Conservation (phyloP, 2,113 vertebrate genomes). For the Chloroceryle aenea region DNA sequence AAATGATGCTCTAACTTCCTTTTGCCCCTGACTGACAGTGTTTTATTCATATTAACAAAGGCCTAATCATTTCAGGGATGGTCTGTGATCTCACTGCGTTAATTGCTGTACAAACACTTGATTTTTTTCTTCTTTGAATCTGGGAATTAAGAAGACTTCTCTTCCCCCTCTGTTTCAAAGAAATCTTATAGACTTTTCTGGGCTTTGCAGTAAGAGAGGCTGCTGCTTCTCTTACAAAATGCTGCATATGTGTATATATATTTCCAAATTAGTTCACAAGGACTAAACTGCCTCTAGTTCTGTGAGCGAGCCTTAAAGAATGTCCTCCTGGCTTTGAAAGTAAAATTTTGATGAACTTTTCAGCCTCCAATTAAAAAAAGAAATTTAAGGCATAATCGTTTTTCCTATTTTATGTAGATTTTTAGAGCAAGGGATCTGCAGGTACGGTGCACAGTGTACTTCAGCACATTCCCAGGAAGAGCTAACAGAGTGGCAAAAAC, state of each 20-base stretch:
- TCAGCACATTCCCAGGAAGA: constrained; percentile 98
- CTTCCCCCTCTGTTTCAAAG: neutral
- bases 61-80: neutral
- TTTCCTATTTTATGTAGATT: constrained; percentile 82
- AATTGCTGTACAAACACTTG: neutral
- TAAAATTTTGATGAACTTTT: neutral
- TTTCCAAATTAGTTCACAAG: neutral
- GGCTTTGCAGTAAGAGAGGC: neutral
- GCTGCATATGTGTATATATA: neutral
- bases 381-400: constrained; percentile 33
- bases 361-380: too few species aligned
- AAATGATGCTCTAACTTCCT: neutral
- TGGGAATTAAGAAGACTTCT: neutral
- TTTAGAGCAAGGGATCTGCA: constrained; percentile 96
- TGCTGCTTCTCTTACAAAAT: neutral
- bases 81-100: neutral
- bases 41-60: neutral
- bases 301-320: neutral
- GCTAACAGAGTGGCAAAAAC: constrained; percentile 96
- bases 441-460: constrained; percentile 97
- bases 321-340: neutral
- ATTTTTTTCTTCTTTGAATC: neutral
- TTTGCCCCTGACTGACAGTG: neutral
- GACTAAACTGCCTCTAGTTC: neutral
- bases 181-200: neutral